Base-by-base conservation (phyloP, 2,888 invertebrate genomes). In the Ctenicera cuprea region DNA sequence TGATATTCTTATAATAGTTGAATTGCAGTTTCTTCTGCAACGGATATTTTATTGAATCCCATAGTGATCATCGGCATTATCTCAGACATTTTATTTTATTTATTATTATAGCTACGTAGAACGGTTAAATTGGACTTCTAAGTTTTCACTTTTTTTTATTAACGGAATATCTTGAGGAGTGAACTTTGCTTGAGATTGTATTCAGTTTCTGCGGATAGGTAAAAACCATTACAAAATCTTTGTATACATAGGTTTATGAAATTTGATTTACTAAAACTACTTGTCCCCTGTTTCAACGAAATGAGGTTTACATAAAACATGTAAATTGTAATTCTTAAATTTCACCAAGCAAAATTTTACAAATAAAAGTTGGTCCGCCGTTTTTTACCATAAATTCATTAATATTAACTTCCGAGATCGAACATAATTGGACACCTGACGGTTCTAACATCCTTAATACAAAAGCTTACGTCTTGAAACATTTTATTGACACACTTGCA, bases 401-500 rank as follows among this genome's bases (percentile, higher is more conserved):
- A 61, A 26, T 61, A 18, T 18, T 54, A 66, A 54, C 65, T 66
- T 54, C 52, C 41, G 54, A 52, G 52, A 54, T 66, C 50, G 52
- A 66, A 48, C 48, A 33, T 64, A 64, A 54, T 66, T 54, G 41
- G 38, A 18, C 54, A 66, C 65, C 65, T 66, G 65, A 50, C 12
- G 4, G 50, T 50, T 4, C 20, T 45, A 18, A 16, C 16, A 45
- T 16, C 16, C 33, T 41, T n/a, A 20, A 62, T 14, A 22, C 26
- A 41, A 41, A 50, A 33, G 37, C 33, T 50, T 30, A 48, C 18
- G 37, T 18, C 52, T 52, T 54, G 65, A 66, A 54, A 54, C 38
- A 33, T 66, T 64, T 38, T n/a, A n/a, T n/a, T 52, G 65, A 37
- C 54, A 66, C 65, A 54, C 65, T 54, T 66, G n/a, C n/a, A 7